phyloP scores from a whole-genome alignment of 2,797 vertebrate species.

The Otus scops region DNA sequence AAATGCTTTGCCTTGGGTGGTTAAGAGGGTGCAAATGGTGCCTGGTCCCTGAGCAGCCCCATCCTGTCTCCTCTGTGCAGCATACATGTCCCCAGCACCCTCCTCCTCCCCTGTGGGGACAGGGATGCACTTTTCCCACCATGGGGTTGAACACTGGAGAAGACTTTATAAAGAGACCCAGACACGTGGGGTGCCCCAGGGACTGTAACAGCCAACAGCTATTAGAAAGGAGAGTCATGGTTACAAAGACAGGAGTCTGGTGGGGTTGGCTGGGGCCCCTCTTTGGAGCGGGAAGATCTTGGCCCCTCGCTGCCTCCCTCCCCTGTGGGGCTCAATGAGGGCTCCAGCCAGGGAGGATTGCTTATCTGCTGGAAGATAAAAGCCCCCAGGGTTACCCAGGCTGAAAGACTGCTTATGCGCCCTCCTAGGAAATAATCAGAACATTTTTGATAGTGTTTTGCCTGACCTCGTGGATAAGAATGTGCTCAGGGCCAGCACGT shows the following conservation, averaged over 20 bases:
- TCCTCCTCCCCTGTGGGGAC: background rate
- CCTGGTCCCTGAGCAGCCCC: background rate
- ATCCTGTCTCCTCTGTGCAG: background rate
- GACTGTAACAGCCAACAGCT: background rate
- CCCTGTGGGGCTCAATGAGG: background rate
- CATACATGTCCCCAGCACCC: rapidly evolving
- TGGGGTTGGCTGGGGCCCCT: background rate
- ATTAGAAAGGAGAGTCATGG: background rate
- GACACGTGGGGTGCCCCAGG: background rate
- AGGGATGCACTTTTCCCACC: background rate
- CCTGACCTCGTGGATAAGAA: background rate
- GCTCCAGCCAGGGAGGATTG: background rate
- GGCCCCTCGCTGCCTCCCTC: background rate
- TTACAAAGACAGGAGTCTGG: background rate
- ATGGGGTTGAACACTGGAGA: rapidly evolving
- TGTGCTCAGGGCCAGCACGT: rapidly evolving
- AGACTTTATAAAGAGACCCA: background rate
- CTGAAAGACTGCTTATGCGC: background rate
- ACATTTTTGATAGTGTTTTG: background rate
- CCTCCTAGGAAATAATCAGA: background rate
- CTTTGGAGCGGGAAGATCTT: background rate
- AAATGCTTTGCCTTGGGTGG: background rate
- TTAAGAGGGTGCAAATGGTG: background rate
- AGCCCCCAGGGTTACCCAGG: background rate
- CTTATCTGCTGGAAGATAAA: background rate